Evolutionary conservation across 1,140 invertebrate species (phyloP), one percentile per base, ranked within the genome.

Genomic region (Bombus breviceps): DNA sequence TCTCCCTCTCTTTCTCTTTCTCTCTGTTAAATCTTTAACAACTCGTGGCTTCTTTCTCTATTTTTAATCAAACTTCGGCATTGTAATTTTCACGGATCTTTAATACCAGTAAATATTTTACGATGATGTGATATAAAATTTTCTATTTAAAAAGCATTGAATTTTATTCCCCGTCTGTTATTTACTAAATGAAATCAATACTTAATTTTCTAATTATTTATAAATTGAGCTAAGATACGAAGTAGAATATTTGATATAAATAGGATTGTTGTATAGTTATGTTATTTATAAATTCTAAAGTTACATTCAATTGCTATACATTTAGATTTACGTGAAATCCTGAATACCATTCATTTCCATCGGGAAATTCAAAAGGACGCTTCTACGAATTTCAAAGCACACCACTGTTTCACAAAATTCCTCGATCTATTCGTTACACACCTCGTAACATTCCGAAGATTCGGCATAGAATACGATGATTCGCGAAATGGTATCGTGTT

Each of bases 11-110:
- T 22, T 0, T 22, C 47, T 1, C 79, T 81, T 28, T 12, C 37
- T 6, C 37, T 6, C n/a, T 22, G 53, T 73, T 73, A 41, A 81
- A 81, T 43, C n/a, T 73, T 73, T 73, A 81, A 81, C 10, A 34
- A 2, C 8, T 28, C 5, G n/a, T 43, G 12, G 10, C 47, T 28
- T 25, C 22, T 34, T 62, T 12, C 3, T 28, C 8, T 57, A 34
- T 73, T 34, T 59, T 28, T 15, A 22, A 81, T 53, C n/a, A 57
- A 57, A 81, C 15, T 57, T 39, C 2, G n/a, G 6, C 8, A 12
- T 47, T 43, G 25, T 41, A 39, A 13, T 25, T 66, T n/a, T 2
- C 3, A 18, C 6, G 15, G 15, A 9, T 3, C 2, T 22, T 9
- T 13, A 10, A 41, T 25, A 3, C 1, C 28, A n/a, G 1, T 2